phyloP scores from a whole-genome alignment of 2,888 invertebrate genomes.

The Oscheius myriophilus region DNA sequence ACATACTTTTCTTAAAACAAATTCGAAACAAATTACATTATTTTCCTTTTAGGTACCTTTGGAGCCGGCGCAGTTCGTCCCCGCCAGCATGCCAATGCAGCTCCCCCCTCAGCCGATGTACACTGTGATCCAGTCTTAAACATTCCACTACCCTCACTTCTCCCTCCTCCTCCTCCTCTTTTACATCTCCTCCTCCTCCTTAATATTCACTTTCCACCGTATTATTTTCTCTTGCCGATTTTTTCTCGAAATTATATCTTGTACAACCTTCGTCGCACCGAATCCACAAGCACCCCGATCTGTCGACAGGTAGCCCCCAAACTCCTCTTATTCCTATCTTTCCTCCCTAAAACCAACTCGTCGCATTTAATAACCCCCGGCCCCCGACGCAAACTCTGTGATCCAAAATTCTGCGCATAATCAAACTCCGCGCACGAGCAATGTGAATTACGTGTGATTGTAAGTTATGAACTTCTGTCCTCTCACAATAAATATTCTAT shows the following conservation, averaged over 20 bases:
- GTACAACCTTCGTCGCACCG: not conserved
- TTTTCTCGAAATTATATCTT: not conserved
- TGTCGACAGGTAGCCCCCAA: conserved; percentile 1
- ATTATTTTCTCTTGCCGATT: conserved; percentile 26
- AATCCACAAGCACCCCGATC: not conserved
- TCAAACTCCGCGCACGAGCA: conserved; percentile 27
- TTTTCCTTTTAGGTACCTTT: conserved; percentile 23
- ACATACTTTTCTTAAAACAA: too few relatives aligned
- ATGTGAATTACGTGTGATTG: conserved; percentile 31
- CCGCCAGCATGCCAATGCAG: conserved; percentile 23
- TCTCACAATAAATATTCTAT: not conserved
- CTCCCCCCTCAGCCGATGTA: conserved; percentile 30
- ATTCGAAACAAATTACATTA: conserved; percentile 6
- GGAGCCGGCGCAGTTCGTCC: conserved; percentile 29
- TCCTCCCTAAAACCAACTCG: conserved; percentile 2
- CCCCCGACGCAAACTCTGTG: conserved; percentile 25
- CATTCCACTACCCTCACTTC: conserved; percentile 2
- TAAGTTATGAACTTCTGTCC: conserved; percentile 24
- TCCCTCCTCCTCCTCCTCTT: not conserved
- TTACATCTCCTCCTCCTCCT: not conserved
- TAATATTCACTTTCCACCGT: conserved; percentile 14
- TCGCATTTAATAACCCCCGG: not conserved
- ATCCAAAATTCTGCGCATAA: conserved; percentile 27
- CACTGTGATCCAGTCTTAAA: conserved; percentile 32
- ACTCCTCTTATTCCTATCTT: not conserved